These are phyloP conservation scores for Xiphophorus maculatus DNA, from an alignment of 2,113 vertebrate species.

Conservation along the genomic window DNA sequence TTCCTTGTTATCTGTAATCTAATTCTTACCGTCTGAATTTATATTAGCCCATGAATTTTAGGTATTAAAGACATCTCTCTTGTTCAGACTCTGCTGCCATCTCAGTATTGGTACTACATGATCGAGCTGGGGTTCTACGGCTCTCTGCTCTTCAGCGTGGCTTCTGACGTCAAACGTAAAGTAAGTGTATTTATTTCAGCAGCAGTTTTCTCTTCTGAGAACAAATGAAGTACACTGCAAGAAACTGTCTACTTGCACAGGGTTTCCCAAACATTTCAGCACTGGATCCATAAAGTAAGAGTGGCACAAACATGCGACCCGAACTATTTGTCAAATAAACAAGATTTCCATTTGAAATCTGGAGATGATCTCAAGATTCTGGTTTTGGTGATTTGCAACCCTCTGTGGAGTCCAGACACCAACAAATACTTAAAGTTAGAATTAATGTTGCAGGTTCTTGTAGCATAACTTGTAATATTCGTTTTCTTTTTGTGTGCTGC, in stretches of 20 bases:
- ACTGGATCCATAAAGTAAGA: not conserved
- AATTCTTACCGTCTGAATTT: not conserved
- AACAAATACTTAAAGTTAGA: not conserved
- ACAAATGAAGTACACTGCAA: not conserved
- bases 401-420: not conserved
- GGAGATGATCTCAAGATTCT: no score
- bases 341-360: not conserved
- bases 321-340: not conserved
- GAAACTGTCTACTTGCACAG: not conserved
- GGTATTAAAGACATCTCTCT: conserved; percentile 14
- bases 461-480: not conserved
- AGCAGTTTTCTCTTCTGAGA: not conserved
- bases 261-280: not conserved
- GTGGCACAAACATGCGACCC: not conserved
- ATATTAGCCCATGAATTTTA: conserved; percentile 10
- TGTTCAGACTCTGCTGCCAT: conserved; percentile 81
- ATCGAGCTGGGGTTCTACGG: conserved; percentile 93
- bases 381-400: no score
- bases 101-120: conserved; percentile 98
- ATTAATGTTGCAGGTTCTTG: not conserved
- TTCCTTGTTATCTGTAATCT: no score
- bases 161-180: conserved; percentile 94
- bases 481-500: not conserved
- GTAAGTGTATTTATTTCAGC: conserved; percentile 71
- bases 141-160: conserved; percentile 92